Evolutionary conservation across 1,140 invertebrate genomes (phyloP), one percentile per base, ranked within the genome.

Genomic region (Leptinotarsa texana): DNA sequence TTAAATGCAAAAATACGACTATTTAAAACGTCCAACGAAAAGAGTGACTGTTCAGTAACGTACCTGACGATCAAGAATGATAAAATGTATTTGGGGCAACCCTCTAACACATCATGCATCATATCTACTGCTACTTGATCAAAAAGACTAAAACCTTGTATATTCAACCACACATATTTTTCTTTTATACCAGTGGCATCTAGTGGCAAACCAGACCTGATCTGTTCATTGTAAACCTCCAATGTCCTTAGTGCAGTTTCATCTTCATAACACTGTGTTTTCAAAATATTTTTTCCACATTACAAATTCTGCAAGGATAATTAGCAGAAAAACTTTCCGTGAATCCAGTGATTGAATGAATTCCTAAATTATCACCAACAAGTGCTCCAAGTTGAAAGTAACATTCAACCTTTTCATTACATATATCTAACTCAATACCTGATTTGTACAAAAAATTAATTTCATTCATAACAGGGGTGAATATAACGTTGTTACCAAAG

Each of bases 311-410:
- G 76, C 82, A 84, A 70, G 76, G 80, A 72, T 75, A 72, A 68
- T 72, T 78, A 13, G 77, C 57, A 49, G 74, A 75, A 75, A 85
- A 84, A 73, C 72, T 78, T 73, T 81, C 79, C 27, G 27, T 69
- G 63, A 84, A 83, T 24, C 82, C 84, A 21, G 84, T 49, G 15
- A 84, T 74, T 17, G 71, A 71, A 74, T 86, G 78, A 5, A 84
- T 4, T 27, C 83, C 80, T 63, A 85, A 77, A 74, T 86, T 86
- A 73, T 86, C 84, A n/a, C 83, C 84, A 18, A 27, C 63, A 72
- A 48, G 24, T 65, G 24, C 24, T 65, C 47, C 57, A n/a, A 51
- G 18, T 15, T 21, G 57, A 24, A 71, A 71, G 24, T 21, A 49
- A 24, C 21, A 61, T 51, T 49, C 18, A 49, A 61, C 22, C 21